These are phyloP conservation scores for Amphiprion percula DNA, from an alignment of 2,113 vertebrate species.

Conservation along the genomic window DNA sequence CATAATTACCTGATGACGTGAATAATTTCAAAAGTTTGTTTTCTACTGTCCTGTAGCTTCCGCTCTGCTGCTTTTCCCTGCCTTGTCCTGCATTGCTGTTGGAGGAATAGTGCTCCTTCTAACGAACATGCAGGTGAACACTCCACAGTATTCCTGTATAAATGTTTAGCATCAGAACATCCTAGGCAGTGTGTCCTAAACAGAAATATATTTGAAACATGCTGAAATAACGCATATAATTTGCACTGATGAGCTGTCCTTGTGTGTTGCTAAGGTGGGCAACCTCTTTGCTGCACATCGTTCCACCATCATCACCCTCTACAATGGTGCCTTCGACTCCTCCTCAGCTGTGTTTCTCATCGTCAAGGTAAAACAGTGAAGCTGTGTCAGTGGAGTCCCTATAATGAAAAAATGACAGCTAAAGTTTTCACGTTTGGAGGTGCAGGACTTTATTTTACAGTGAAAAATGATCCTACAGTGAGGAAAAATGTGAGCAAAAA, in stretches of 20 bases:
- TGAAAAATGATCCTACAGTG: too few species aligned
- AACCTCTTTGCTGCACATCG: constrained; percentile 90
- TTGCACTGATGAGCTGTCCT: background rate
- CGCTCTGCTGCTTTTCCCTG: constrained; percentile 87
- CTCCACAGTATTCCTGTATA: too few species aligned
- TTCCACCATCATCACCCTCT: constrained; percentile 92
- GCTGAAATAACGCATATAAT: background rate
- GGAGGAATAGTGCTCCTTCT: constrained; percentile 90
- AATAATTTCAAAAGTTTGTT: background rate
- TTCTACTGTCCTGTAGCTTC: constrained; percentile 73
- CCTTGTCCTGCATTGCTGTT: constrained; percentile 86
- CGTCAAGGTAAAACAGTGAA: constrained; percentile 81
- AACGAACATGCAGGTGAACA: constrained; percentile 92
- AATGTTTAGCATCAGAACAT: background rate
- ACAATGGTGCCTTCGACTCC: constrained; percentile 92
- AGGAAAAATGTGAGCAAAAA: too few species aligned
- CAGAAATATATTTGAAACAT: background rate
- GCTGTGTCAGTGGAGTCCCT: background rate
- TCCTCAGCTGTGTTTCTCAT: constrained; percentile 89
- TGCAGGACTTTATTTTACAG: too few species aligned
- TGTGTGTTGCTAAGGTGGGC: constrained; percentile 83
- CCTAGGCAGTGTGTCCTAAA: background rate
- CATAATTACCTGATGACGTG: background rate
- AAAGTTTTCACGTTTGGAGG: too few species aligned
- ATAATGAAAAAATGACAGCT: too few species aligned